phyloP scores from a whole-genome alignment of 2,113 vertebrate species.

The Benitochromis conjunctus region DNA sequence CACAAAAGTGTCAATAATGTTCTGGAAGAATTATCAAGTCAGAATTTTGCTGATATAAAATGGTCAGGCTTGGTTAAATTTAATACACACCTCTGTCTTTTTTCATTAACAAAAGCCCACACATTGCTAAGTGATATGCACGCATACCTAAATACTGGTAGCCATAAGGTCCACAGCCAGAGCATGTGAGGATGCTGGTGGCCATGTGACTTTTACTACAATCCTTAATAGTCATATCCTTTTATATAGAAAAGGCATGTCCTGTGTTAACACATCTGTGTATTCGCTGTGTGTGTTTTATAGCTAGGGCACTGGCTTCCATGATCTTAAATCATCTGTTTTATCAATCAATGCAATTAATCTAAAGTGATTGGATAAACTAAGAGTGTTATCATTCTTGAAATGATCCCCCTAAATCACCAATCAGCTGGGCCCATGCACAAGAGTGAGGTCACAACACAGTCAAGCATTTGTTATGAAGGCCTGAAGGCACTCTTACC shows the following conservation, averaged over 20 bases:
- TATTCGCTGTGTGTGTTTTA: not conserved
- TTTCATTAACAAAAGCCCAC: not conserved
- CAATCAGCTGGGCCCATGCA: not conserved
- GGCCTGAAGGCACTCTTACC: slow-evolving; percentile 77
- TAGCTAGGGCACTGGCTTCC: not conserved
- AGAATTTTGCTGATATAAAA: not conserved
- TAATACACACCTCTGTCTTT: too few species aligned
- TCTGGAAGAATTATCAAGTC: not conserved
- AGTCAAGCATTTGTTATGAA: slow-evolving; percentile 42
- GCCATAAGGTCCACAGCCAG: not conserved
- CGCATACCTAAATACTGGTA: not conserved
- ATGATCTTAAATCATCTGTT: not conserved
- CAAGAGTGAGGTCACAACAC: slow-evolving; percentile 7
- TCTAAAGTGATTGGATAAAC: not conserved
- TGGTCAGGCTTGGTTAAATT: not conserved
- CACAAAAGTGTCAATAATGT: not conserved
- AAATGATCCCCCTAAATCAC: not conserved
- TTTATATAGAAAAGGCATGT: not conserved
- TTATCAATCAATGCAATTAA: not conserved
- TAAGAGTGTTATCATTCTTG: not conserved
- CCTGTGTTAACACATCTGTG: not conserved
- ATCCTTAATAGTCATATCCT: not conserved
- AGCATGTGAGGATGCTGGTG: not conserved
- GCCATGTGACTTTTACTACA: not conserved
- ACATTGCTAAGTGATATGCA: not conserved